phyloP scores from a whole-genome alignment of 2,797 vertebrate species.

The Vultur gryphus region DNA sequence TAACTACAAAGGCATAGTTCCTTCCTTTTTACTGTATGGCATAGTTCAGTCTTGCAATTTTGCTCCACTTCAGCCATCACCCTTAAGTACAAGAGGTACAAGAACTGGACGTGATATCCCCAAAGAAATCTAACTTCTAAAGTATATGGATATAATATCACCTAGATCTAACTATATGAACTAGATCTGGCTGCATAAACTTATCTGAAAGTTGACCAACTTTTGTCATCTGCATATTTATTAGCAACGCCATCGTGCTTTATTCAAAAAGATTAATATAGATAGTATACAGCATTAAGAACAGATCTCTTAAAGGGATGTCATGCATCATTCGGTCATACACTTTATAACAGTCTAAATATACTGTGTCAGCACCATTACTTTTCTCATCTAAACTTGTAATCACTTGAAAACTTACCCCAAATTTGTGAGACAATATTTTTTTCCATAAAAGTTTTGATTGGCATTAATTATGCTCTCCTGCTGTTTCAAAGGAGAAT shows the following conservation, averaged over 20 bases:
- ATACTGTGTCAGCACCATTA: neutral
- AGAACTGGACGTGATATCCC: neutral
- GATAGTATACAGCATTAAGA: neutral
- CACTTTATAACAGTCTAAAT: neutral
- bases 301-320: neutral
- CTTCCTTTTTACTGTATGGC: neutral
- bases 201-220: neutral
- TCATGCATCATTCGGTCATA: neutral
- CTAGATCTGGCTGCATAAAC: neutral
- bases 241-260: neutral
- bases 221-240: neutral
- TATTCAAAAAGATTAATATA: neutral
- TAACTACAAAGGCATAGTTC: neutral
- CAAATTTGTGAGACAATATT: neutral
- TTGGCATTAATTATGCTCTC: neutral
- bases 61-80: neutral
- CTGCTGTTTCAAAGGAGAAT: neutral
- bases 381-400: neutral
- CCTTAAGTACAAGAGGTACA: neutral
- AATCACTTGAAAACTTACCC: neutral
- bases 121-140: neutral
- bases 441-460: neutral
- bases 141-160: neutral
- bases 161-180: neutral
- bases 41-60: neutral